Conservation (phyloP, 2,888 invertebrate species). For the Hirtodrosophila alboralis region DNA sequence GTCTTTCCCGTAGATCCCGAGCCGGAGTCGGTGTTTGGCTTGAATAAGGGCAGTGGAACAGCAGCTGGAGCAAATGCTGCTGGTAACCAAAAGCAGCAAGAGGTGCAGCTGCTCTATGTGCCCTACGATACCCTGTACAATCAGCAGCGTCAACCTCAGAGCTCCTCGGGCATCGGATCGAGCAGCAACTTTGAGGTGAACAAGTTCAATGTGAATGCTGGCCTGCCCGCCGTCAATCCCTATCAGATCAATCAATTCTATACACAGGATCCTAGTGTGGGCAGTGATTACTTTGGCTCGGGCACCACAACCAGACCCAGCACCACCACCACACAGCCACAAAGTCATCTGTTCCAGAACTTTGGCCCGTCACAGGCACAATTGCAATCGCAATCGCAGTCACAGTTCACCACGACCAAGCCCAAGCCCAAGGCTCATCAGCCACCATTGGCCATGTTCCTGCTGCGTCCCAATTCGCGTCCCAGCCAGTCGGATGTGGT, state of each 20-base stretch:
- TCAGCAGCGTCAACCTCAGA: slow-evolving; percentile 60
- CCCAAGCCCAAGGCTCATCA: slow-evolving; percentile 90
- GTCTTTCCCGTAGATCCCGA: slow-evolving; percentile 73
- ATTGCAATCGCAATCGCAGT: slow-evolving; percentile 81
- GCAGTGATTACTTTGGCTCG: slow-evolving; percentile 66
- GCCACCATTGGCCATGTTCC: slow-evolving; percentile 92
- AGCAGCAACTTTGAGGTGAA: slow-evolving; percentile 71
- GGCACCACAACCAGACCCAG: slow-evolving; percentile 79
- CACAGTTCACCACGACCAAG: slow-evolving; percentile 85
- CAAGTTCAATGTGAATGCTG: slow-evolving; percentile 77
- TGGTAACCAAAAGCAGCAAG: slow-evolving; percentile 85
- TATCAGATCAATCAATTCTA: slow-evolving; percentile 85
- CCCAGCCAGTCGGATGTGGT: slow-evolving; percentile 89
- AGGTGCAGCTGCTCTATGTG: slow-evolving; percentile 92
- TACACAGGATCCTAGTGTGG: slow-evolving; percentile 78
- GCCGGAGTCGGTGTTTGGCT: slow-evolving; percentile 63
- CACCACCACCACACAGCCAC: slow-evolving; percentile 77
- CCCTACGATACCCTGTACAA: slow-evolving; percentile 90
- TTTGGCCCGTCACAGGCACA: slow-evolving; percentile 80
- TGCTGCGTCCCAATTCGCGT: slow-evolving; percentile 85
- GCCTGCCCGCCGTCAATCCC: slow-evolving; percentile 83
- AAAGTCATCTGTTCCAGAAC: slow-evolving; percentile 70
- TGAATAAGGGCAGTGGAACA: slow-evolving; percentile 63
- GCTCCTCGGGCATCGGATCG: slow-evolving; percentile 33
- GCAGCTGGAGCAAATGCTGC: slow-evolving; percentile 51